Evolutionary conservation across 1,140 invertebrate genomes (phyloP).

Genomic region (Melanaphis sacchari): DNA sequence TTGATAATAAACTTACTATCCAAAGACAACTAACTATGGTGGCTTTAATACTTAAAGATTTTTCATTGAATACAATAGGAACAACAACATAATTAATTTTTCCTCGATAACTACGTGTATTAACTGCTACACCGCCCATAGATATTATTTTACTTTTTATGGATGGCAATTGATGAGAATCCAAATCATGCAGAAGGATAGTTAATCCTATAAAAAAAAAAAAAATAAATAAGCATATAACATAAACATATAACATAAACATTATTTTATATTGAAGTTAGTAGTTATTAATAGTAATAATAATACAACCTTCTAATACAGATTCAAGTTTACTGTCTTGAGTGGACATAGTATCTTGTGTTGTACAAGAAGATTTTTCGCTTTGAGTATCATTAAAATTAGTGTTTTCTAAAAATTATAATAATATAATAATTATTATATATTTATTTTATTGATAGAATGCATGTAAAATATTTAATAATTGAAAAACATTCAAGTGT

Average conservation of each 20-base stretch:
- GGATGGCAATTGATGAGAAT: constrained; percentile 28
- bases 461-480: too few species aligned
- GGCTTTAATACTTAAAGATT: constrained; percentile 27
- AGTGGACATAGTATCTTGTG: constrained; percentile 46
- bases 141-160: constrained; percentile 51
- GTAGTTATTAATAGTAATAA: not conserved
- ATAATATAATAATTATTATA: not conserved
- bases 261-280: not conserved
- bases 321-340: constrained; percentile 55
- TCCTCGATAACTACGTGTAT: constrained; percentile 41
- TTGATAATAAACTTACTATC: constrained; percentile 40
- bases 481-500: not conserved
- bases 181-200: constrained; percentile 41
- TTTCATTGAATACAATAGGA: constrained; percentile 51
- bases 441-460: too few species aligned
- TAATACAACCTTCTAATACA: constrained; percentile 42
- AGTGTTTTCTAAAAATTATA: not conserved
- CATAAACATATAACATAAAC: too few species aligned
- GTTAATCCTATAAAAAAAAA: constrained; percentile 9
- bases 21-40: constrained; percentile 51
- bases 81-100: constrained; percentile 43
- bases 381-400: constrained; percentile 27
- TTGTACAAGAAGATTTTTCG: constrained; percentile 36
- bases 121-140: constrained; percentile 48
- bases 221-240: not conserved